Percentiles rank a stretch among this genome's conserved stretches.
phyloP scores from a whole-genome alignment of 2,113 vertebrate species.

The Paradoxurus hermaphroditus region DNA sequence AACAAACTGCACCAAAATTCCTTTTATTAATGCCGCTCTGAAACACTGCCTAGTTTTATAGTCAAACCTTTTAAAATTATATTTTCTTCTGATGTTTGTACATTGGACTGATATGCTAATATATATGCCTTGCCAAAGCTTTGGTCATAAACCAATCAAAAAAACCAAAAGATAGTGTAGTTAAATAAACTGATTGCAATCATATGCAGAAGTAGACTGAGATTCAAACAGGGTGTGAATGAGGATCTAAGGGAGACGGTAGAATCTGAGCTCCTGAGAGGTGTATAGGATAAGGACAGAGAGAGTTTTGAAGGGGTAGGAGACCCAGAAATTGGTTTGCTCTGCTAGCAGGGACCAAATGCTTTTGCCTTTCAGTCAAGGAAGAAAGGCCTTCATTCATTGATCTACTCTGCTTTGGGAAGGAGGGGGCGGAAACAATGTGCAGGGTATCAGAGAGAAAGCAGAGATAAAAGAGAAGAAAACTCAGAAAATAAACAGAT shows the following conservation, averaged over 20 bases:
- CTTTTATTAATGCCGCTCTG: not conserved
- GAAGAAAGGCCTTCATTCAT: conserved; percentile 40
- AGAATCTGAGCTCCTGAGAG: not conserved
- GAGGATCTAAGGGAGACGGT: not conserved
- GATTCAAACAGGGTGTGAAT: not conserved
- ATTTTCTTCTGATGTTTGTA: conserved; percentile 22
- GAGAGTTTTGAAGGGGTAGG: not conserved
- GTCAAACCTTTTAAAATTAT: not conserved
- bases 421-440: not conserved
- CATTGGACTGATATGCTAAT: not conserved
- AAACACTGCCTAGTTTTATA: conserved; percentile 27
- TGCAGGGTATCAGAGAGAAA: not conserved
- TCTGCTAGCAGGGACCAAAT: not conserved
- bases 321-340: not conserved
- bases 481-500: not conserved
- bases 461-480: not conserved
- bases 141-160: conserved; percentile 23
- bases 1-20: not conserved
- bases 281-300: not conserved
- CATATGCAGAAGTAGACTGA: not conserved
- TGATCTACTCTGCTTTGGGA: not conserved
- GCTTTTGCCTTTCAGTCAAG: not conserved
- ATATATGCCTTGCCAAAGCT: not conserved
- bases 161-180: not conserved
- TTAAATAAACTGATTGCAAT: not conserved